Base-by-base conservation (phyloP, 2,797 vertebrate species). In the Poecile montanus region DNA sequence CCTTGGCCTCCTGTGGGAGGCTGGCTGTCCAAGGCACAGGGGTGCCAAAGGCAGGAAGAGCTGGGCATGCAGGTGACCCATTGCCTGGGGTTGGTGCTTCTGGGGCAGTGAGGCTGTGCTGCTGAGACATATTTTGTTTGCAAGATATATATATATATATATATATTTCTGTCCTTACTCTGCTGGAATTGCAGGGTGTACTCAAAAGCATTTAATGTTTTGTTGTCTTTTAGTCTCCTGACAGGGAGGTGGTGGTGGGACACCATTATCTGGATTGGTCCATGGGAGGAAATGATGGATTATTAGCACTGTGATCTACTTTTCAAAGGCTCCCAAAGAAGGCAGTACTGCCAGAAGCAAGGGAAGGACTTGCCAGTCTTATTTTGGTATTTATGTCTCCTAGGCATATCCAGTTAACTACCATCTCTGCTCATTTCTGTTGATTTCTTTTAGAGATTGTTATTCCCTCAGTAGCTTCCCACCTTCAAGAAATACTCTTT, bases 1-100 rank as follows among this genome's bases (percentile, higher is more conserved):
- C 29, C 32, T 56, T 8, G 0, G 25, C 58, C 51, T 89, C 34
- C 27, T 13, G 0, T 1, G 3, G 29, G 30, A 94, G 50, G 22
- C 61, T 54, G 20, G n/a, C 50, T 54, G 38, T n/a, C 34, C 4
- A 17, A 74, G 70, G 61, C 22, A 20, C 0, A 0, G 26, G 34
- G 51, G 13, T 47, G 57, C 50, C 66, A 27, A 38, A 66, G 57
- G 70, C 34, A 68, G 66, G n/a, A 73, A 27, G 27, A 50, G n/a
- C 13, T 56, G 67, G 79, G n/a, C 0, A 1, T 70, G 65, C 66
- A 58, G 62, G 29, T 63, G 16, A 57, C 18, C 1, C 8, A 4
- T 21, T 27, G 44, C 53, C 50, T n/a, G 70, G 26, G 36, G 29
- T 30, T 30, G 19, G 27, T 10, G 26, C 20, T 50, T 74, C 20